Evolutionary conservation across 2,888 invertebrate genomes (phyloP).

Genomic region (Drosophila falleni): DNA sequence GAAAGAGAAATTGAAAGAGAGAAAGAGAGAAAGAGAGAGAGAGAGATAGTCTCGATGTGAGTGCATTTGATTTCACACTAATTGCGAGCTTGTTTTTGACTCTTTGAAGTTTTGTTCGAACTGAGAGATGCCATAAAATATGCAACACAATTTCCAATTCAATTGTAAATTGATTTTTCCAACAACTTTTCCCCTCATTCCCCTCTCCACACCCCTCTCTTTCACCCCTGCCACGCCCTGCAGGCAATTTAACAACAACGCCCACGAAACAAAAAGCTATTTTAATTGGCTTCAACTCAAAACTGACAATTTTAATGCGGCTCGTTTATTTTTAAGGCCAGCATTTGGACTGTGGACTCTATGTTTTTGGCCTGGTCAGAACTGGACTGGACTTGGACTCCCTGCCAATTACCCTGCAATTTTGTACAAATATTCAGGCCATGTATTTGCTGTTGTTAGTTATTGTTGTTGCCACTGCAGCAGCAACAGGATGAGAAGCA

Average conservation of each 20-base stretch:
- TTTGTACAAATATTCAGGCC: conserved; percentile 49
- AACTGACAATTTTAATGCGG: conserved; percentile 55
- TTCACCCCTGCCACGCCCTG: neutral
- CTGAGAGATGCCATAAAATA: conserved; percentile 55
- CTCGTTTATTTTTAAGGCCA: conserved; percentile 47
- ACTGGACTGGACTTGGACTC: conserved; percentile 15
- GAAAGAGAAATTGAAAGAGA: neutral
- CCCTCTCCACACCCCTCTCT: neutral
- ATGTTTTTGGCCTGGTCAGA: conserved; percentile 19
- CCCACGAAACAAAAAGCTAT: conserved; percentile 44
- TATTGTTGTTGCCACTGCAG: conserved; percentile 24
- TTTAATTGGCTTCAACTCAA: conserved; percentile 63
- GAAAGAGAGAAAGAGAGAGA: neutral
- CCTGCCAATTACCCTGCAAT: conserved; percentile 60
- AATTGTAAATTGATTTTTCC: conserved; percentile 61
- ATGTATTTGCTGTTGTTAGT: conserved; percentile 27
- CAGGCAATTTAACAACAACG: conserved; percentile 19
- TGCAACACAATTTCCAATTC: conserved; percentile 58
- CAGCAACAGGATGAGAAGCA: conserved; percentile 5
- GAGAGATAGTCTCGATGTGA: conserved; percentile 9
- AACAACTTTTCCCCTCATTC: neutral
- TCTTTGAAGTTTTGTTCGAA: conserved; percentile 36
- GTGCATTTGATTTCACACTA: conserved; percentile 36
- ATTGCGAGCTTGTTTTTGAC: conserved; percentile 33
- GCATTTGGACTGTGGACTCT: conserved; percentile 12